A percentile compares a stretch with the other conserved stretches of the same genome.
Conservation (phyloP, 35 echinoderm and acorn worm genomes). For the Lytechinus pictus region DNA sequence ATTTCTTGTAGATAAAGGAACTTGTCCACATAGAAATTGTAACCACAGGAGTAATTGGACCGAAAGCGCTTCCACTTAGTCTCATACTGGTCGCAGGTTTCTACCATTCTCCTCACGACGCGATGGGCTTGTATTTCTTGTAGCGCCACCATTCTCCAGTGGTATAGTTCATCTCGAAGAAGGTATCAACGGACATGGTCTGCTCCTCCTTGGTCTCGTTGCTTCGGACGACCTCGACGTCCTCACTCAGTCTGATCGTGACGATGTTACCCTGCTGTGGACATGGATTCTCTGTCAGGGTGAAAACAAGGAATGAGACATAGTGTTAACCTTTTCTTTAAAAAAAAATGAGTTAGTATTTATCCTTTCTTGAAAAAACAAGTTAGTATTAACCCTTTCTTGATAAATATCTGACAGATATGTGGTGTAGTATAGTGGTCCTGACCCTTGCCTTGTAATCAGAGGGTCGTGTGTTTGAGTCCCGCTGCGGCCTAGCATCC, state of each 20-base stretch:
- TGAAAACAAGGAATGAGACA: neutral
- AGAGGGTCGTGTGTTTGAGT: too few species aligned
- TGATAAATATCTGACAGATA: too few species aligned
- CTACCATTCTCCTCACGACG: neutral
- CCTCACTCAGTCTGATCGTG: conserved; percentile 93
- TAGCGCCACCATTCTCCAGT: conserved; percentile 92
- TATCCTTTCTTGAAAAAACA: too few species aligned
- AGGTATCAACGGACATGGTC: conserved; percentile 85
- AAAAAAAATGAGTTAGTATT: too few species aligned
- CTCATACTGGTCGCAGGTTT: neutral
- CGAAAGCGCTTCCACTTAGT: too few species aligned
- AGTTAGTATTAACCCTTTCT: too few species aligned
- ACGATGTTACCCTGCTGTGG: conserved; percentile 97
- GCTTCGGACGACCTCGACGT: conserved; percentile 72
- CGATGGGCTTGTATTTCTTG: conserved; percentile 85
- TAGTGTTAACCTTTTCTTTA: neutral
- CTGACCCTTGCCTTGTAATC: too few species aligned
- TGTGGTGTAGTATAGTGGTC: too few species aligned
- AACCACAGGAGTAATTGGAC: too few species aligned
- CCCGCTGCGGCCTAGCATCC: too few species aligned
- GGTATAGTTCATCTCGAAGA: conserved; percentile 99
- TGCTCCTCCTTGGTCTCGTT: conserved; percentile 61
- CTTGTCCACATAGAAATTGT: too few species aligned
- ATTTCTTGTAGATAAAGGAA: too few species aligned
- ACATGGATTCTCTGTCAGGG: conserved; percentile 92